Conservation (phyloP, 2,113 vertebrate genomes). For the Xyrauchen texanus region DNA sequence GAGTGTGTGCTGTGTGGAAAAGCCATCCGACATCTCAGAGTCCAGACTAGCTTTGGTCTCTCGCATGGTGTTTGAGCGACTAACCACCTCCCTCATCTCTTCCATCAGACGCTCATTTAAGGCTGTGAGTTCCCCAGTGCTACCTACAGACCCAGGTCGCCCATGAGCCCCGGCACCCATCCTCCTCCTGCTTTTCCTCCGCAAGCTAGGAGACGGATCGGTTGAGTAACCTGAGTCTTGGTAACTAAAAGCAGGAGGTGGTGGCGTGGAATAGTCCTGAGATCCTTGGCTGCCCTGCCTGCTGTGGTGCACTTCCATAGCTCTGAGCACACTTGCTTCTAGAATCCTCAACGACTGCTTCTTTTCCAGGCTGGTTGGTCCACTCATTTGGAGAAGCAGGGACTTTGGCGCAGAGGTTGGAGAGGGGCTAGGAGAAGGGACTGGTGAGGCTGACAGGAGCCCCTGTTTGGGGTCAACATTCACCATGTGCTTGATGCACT, state of each 20-base stretch:
- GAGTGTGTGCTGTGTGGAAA: conserved; percentile 63
- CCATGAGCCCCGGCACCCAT: conserved; percentile 69
- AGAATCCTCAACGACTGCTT: conserved; percentile 83
- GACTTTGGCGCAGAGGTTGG: conserved; percentile 63
- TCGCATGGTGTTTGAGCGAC: conserved; percentile 80
- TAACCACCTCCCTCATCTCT: conserved; percentile 86
- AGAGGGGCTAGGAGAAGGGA: conserved; percentile 59
- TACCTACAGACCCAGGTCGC: conserved; percentile 83
- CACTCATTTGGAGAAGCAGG: conserved; percentile 63
- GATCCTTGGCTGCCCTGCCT: conserved; percentile 81
- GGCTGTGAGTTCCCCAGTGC: conserved; percentile 81
- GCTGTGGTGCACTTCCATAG: conserved; percentile 83
- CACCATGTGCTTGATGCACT: conserved; percentile 91
- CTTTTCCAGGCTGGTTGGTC: conserved; percentile 74
- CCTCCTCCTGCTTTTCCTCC: conserved; percentile 82
- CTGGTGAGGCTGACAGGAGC: conserved; percentile 59
- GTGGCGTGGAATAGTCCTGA: conserved; percentile 78
- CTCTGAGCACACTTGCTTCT: conserved; percentile 82
- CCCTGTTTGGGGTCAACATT: conserved; percentile 79
- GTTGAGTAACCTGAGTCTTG: conserved; percentile 92
- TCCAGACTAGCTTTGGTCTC: conserved; percentile 80
- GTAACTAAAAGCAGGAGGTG: conserved; percentile 75
- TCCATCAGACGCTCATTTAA: conserved; percentile 86
- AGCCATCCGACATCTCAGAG: conserved; percentile 72
- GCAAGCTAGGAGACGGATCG: conserved; percentile 87